These are phyloP conservation scores for Drosophila ezoana DNA, from an alignment of 2,888 invertebrate genomes.

Conservation along the genomic window DNA sequence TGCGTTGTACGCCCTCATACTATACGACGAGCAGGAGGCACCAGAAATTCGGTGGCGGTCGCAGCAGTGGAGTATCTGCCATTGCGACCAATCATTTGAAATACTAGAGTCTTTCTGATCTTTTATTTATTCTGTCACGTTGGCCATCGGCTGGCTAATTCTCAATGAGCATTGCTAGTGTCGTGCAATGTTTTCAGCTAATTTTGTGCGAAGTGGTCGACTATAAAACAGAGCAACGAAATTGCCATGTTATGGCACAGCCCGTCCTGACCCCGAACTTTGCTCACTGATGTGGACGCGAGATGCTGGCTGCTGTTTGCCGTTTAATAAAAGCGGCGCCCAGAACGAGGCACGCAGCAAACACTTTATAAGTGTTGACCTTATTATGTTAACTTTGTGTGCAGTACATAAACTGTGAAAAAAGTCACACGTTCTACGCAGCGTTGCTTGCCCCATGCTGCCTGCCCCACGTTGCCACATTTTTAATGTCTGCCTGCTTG, in stretches of 20 bases:
- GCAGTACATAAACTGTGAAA: constrained; percentile 78
- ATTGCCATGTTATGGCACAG: constrained; percentile 44
- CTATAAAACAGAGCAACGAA: constrained; percentile 57
- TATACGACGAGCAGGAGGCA: constrained; percentile 38
- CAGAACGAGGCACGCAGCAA: constrained; percentile 15
- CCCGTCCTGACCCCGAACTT: constrained; percentile 68
- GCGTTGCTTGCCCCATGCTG: constrained; percentile 27
- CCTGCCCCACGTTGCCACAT: constrained; percentile 59
- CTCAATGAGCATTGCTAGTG: constrained; percentile 53
- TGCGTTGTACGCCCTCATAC: constrained; percentile 20
- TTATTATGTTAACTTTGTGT: constrained; percentile 78
- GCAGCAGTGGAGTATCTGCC: constrained; percentile 47
- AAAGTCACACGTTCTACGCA: constrained; percentile 72
- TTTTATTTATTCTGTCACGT: constrained; percentile 43
- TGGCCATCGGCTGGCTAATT: constrained; percentile 36
- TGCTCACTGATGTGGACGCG: constrained; percentile 45
- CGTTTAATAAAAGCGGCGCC: constrained; percentile 69
- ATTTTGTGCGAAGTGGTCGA: constrained; percentile 75
- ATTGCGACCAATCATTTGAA: constrained; percentile 32
- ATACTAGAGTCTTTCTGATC: constrained; percentile 45
- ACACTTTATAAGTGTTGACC: constrained; percentile 63
- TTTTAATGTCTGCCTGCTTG: constrained; percentile 66
- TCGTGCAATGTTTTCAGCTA: constrained; percentile 59
- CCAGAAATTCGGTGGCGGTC: neutral
- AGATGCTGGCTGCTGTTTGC: constrained; percentile 50